phyloP scores from a whole-genome alignment of 2,797 vertebrate species.

The Nannoperca obscura region DNA sequence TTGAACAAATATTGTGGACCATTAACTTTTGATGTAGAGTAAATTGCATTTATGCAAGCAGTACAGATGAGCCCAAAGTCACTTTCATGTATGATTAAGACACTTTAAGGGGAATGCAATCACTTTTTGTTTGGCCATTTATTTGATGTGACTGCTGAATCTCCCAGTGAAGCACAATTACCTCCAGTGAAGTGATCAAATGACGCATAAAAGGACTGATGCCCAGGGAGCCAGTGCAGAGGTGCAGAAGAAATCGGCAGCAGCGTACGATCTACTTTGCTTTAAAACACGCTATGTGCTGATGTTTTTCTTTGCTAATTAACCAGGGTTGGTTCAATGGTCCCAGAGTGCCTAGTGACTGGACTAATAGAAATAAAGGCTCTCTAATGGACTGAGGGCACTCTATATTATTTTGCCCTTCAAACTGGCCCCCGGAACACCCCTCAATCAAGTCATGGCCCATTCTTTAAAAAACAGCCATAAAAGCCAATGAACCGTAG shows the following conservation, averaged over 20 bases:
- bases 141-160: constrained; percentile 47
- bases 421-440: constrained; percentile 69
- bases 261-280: constrained; percentile 26
- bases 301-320: constrained; percentile 82
- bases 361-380: constrained; percentile 84
- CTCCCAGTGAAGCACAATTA: constrained; percentile 50
- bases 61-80: constrained; percentile 50
- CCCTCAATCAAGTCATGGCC: constrained; percentile 50
- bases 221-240: constrained; percentile 27
- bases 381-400: constrained; percentile 80
- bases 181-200: constrained; percentile 55
- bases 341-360: constrained; percentile 73
- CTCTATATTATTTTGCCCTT: constrained; percentile 81
- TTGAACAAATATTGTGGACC: constrained; percentile 41
- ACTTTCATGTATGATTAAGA: constrained; percentile 65
- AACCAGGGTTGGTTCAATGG: constrained; percentile 67
- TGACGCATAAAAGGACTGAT: constrained; percentile 48
- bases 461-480: constrained; percentile 82
- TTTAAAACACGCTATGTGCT: constrained; percentile 56
- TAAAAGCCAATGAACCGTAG: constrained; percentile 85
- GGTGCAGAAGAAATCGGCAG: constrained; percentile 40
- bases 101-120: constrained; percentile 51
- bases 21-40: constrained; percentile 57
- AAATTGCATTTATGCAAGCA: constrained; percentile 37
- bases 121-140: constrained; percentile 50